Evolutionary conservation across 1,140 invertebrate genomes (phyloP).

Genomic region (Aradophagus sp.): DNA sequence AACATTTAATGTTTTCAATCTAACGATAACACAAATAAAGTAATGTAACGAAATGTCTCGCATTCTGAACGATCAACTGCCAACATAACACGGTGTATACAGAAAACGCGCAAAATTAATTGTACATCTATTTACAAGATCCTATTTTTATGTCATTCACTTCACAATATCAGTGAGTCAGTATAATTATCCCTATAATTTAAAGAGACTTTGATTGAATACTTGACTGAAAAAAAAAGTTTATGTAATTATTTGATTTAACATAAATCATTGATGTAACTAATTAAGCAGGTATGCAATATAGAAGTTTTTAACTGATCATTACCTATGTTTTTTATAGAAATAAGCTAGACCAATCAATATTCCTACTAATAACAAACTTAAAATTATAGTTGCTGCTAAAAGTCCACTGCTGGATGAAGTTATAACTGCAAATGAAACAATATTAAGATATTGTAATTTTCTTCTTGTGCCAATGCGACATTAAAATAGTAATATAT

Average conservation of each 20-base stretch:
- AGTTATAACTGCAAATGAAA: neutral
- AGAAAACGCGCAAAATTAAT: slow-evolving; percentile 4
- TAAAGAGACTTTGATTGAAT: slow-evolving; percentile 32
- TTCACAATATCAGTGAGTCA: slow-evolving; percentile 29
- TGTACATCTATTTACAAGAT: slow-evolving; percentile 26
- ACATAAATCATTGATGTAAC: too few relatives aligned
- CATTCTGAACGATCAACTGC: slow-evolving; percentile 14
- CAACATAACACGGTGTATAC: slow-evolving; percentile 1
- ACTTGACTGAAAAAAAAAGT: slow-evolving; percentile 21
- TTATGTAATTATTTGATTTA: neutral
- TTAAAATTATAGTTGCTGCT: slow-evolving; percentile 46
- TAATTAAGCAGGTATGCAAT: too few relatives aligned
- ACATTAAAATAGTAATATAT: neutral
- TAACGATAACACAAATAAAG: too few relatives aligned
- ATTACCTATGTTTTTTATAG: slow-evolving; percentile 44
- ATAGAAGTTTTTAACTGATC: slow-evolving; percentile 5
- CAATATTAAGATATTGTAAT: neutral
- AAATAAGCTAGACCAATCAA: slow-evolving; percentile 40
- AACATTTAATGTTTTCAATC: too few relatives aligned
- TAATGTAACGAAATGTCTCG: too few relatives aligned
- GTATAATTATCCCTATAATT: slow-evolving; percentile 31
- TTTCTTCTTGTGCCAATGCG: too few relatives aligned
- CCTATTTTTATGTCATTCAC: slow-evolving; percentile 6
- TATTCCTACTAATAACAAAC: slow-evolving; percentile 43
- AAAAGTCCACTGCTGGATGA: slow-evolving; percentile 28